Percentiles rank a stretch among this genome's conserved stretches.
Conservation (phyloP, 2,888 invertebrate genomes). For the Phoenoteleia sp. region DNA sequence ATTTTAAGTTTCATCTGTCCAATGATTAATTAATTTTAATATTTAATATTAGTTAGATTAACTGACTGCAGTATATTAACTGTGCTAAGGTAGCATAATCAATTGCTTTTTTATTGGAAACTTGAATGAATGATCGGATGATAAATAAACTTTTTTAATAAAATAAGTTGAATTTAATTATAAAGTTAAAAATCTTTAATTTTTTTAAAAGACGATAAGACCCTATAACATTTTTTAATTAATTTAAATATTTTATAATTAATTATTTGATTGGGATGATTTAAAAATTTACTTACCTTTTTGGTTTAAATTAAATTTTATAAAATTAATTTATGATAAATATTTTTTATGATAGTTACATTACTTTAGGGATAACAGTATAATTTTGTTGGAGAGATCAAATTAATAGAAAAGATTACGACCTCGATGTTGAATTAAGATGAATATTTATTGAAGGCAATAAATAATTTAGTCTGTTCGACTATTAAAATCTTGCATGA, state of each 20-base stretch:
- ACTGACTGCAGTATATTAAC: no score
- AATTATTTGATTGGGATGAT: conserved; percentile 90
- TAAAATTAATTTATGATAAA: conserved; percentile 88
- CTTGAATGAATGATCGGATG: conserved; percentile 93
- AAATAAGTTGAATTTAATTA: conserved; percentile 87
- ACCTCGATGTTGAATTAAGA: conserved; percentile 97
- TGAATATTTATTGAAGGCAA: conserved; percentile 90
- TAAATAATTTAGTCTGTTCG: conserved; percentile 93
- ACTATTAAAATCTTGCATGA: conserved; percentile 95
- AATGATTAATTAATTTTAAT: no score
- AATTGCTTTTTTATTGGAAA: conserved; percentile 93
- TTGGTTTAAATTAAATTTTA: conserved; percentile 85
- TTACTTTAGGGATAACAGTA: conserved; percentile 96
- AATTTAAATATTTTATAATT: conserved; percentile 70
- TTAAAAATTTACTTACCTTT: conserved; percentile 89
- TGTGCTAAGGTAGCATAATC: conserved; percentile 94
- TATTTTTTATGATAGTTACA: conserved; percentile 88
- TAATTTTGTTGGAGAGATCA: conserved; percentile 92
- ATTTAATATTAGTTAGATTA: no score
- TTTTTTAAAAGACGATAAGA: conserved; percentile 91
- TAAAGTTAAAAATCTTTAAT: conserved; percentile 91
- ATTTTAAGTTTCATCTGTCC: no score
- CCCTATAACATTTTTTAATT: conserved; percentile 91
- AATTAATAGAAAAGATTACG: conserved; percentile 92
- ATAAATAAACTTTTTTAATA: conserved; percentile 89